phyloP scores from a whole-genome alignment of 2,797 vertebrate genomes.

The Neostethus bicornis region DNA sequence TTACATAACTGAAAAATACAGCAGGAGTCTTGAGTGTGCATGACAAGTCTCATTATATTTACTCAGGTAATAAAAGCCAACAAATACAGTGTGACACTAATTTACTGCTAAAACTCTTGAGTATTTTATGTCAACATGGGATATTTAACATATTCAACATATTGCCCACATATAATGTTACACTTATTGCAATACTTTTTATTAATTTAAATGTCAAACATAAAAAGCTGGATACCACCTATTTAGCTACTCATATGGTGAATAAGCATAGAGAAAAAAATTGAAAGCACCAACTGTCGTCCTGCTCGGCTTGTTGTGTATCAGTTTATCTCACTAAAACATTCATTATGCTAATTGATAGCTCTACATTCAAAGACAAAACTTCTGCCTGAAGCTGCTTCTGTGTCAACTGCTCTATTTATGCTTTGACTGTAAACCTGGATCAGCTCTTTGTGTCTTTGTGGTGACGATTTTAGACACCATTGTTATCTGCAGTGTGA shows the following conservation, averaged over 20 bases:
- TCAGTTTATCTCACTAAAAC: slow-evolving; percentile 43
- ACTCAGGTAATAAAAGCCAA: slow-evolving; percentile 1
- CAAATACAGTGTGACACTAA: neutral
- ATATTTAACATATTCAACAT: neutral
- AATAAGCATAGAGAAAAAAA: slow-evolving; percentile 8
- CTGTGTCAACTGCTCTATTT: slow-evolving; percentile 19
- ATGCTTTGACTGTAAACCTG: slow-evolving; percentile 30
- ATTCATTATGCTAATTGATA: slow-evolving; percentile 55
- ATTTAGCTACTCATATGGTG: slow-evolving; percentile 5
- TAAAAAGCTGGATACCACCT: slow-evolving; percentile 27
- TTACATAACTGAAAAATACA: slow-evolving; percentile 56
- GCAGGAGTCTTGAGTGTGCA: slow-evolving; percentile 33
- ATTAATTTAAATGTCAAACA: neutral
- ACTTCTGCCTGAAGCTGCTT: slow-evolving; percentile 36
- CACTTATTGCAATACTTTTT: neutral
- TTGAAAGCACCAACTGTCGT: slow-evolving; percentile 21
- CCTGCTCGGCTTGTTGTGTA: slow-evolving; percentile 18
- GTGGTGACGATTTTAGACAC: slow-evolving; percentile 29
- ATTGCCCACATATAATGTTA: neutral
- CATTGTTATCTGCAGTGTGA: slow-evolving; percentile 30
- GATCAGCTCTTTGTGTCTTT: slow-evolving; percentile 31
- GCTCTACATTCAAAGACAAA: slow-evolving; percentile 43
- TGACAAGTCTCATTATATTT: slow-evolving; percentile 22
- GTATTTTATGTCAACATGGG: neutral
- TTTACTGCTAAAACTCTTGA: slow-evolving; percentile 3